Evolutionary conservation across 37 sponge, comb jelly and placozoan species (phyloP).

Genomic region (Ephydatia muelleri): DNA sequence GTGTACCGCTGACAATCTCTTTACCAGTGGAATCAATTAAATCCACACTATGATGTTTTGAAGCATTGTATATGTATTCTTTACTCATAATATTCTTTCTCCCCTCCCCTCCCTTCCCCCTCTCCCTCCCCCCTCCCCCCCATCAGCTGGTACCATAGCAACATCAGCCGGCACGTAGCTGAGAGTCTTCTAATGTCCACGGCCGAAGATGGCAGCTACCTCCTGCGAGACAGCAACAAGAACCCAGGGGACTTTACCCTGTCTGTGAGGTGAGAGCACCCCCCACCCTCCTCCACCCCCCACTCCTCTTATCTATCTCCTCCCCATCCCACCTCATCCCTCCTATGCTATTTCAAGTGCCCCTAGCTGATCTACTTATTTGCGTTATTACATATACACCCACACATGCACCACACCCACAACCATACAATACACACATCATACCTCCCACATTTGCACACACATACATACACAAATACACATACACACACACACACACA

Average conservation of each 20-base stretch:
- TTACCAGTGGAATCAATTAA: no score
- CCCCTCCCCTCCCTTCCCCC: slow-evolving; percentile 9
- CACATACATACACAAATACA: background rate
- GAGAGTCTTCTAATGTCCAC: slow-evolving; percentile 41
- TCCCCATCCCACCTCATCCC: background rate
- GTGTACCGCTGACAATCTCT: no score
- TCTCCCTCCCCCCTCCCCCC: background rate
- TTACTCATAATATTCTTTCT: no score
- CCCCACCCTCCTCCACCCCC: background rate
- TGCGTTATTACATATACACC: background rate
- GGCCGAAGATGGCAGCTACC: slow-evolving; percentile 49
- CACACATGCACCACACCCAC: background rate
- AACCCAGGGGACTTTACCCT: slow-evolving; percentile 59
- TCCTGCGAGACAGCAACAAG: slow-evolving; percentile 50
- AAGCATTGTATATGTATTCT: no score
- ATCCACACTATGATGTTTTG: no score
- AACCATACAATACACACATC: background rate
- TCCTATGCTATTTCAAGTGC: background rate
- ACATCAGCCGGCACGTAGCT: slow-evolving; percentile 56
- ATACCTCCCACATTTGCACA: background rate
- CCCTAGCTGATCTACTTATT: no score
- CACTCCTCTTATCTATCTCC: background rate
- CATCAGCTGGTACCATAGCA: slow-evolving; percentile 52
- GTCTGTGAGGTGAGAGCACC: slow-evolving; percentile 55
- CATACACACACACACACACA: background rate